Percentiles rank a stretch among this genome's conserved stretches.
phyloP scores from a whole-genome alignment of 92 coral and sea anemone species.

The Epizoanthus illoricatus region DNA sequence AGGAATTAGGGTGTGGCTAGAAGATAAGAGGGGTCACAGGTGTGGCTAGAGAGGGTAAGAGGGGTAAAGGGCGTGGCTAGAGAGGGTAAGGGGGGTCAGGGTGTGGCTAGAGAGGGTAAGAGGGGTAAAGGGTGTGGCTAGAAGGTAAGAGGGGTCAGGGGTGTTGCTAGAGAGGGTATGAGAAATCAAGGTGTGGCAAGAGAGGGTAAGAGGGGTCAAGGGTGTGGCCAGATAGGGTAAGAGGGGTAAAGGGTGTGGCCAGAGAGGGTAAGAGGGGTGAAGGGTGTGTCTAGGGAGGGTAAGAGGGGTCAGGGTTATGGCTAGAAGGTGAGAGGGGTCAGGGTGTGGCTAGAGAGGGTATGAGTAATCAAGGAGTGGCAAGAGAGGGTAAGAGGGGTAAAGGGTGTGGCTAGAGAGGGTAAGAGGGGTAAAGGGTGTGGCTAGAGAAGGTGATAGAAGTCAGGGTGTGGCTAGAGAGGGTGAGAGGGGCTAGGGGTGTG shows the following conservation, averaged over 20 bases:
- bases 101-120: constrained; percentile 84
- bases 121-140: constrained; percentile 9
- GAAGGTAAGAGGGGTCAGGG: constrained; percentile 65
- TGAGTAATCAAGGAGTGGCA: constrained; percentile 63
- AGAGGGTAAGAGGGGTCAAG: constrained; percentile 61
- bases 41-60: constrained; percentile 85
- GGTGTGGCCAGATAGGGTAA: constrained; percentile 51
- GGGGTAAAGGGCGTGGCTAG: constrained; percentile 66
- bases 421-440: constrained; percentile 88
- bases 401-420: constrained; percentile 66
- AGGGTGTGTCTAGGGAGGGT: constrained; percentile 64
- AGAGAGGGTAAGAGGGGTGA: constrained; percentile 60
- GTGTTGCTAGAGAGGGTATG: constrained; percentile 83
- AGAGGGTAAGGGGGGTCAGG: constrained; percentile 82
- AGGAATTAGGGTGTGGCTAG: constrained; percentile 29
- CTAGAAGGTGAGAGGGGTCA: constrained; percentile 57
- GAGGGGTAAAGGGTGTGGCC: constrained; percentile 92
- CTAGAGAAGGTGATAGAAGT: constrained; percentile 62
- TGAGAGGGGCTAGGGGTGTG: constrained; percentile 78
- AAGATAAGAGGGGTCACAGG: constrained; percentile 81
- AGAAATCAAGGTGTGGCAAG: constrained; percentile 71
- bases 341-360: constrained; percentile 85
- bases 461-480: constrained; percentile 82
- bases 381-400: constrained; percentile 54
- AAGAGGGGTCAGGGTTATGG: constrained; percentile 68